A percentile compares a stretch with the other conserved stretches of the same genome.
phyloP scores from a whole-genome alignment of 2,113 vertebrate genomes.

The Vulpes lagopus region DNA sequence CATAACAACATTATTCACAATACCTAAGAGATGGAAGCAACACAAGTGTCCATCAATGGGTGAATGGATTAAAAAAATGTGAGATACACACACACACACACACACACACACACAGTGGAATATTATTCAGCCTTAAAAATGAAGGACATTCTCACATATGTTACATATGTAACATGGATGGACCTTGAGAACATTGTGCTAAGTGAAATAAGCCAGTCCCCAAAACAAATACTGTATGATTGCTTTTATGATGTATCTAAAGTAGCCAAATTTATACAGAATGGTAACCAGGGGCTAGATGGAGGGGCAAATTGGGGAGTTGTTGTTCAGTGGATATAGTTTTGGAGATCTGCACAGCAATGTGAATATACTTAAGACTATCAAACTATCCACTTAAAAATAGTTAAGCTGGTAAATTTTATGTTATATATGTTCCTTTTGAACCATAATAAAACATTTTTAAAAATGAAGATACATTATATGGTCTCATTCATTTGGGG shows the following conservation, averaged over 20 bases:
- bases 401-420: not conserved
- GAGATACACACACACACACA: not conserved
- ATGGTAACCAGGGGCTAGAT: not conserved
- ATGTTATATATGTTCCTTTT: not conserved
- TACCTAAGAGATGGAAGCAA: not conserved
- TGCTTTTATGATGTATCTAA: not conserved
- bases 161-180: not conserved
- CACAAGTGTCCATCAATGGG: not conserved
- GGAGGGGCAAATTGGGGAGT: not conserved
- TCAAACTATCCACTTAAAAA: not conserved
- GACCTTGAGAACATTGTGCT: not conserved
- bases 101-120: not conserved
- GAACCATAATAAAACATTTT: not conserved
- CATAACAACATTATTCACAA: not conserved
- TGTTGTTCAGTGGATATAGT: not conserved
- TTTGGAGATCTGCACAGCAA: not conserved
- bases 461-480: not conserved
- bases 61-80: not conserved
- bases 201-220: conserved; percentile 7
- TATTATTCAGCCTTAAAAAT: not conserved
- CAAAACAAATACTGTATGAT: not conserved
- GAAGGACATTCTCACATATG: not conserved
- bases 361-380: not conserved
- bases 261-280: not conserved
- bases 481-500: no score